These are phyloP conservation scores for Odobenus rosmarus DNA, from an alignment of 2,113 vertebrate genomes.

Conservation along the genomic window DNA sequence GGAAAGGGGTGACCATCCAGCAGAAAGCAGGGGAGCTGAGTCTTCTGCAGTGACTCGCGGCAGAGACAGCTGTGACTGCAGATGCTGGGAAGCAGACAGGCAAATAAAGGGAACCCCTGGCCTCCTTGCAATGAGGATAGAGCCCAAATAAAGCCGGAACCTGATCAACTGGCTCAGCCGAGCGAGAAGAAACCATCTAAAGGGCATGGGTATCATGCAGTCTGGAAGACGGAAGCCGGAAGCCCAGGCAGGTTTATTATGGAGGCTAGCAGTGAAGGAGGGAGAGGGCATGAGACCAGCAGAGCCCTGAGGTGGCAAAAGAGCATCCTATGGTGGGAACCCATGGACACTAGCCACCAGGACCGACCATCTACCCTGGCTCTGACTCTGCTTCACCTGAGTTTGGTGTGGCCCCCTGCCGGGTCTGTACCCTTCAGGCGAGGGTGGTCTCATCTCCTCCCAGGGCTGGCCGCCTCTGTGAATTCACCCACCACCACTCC, in stretches of 20 bases:
- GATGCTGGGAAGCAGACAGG: neutral
- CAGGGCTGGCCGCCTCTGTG: neutral
- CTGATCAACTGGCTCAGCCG: neutral
- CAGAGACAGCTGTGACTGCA: neutral
- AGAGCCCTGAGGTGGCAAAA: rapidly evolving
- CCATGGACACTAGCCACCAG: neutral
- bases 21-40: neutral
- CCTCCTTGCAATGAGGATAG: rapidly evolving
- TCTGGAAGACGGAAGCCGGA: rapidly evolving
- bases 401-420: neutral
- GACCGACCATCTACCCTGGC: neutral
- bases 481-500: neutral
- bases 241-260: neutral
- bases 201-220: neutral
- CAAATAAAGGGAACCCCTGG: neutral
- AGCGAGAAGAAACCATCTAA: neutral
- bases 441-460: neutral
- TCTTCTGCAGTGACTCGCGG: neutral
- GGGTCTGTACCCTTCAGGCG: neutral
- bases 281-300: neutral
- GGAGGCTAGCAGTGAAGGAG: neutral
- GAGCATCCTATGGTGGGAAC: rapidly evolving
- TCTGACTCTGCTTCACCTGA: neutral
- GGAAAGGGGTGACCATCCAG: neutral
- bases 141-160: neutral